phyloP scores from a whole-genome alignment of 2,888 invertebrate genomes.

The Drosophila gaucha region DNA sequence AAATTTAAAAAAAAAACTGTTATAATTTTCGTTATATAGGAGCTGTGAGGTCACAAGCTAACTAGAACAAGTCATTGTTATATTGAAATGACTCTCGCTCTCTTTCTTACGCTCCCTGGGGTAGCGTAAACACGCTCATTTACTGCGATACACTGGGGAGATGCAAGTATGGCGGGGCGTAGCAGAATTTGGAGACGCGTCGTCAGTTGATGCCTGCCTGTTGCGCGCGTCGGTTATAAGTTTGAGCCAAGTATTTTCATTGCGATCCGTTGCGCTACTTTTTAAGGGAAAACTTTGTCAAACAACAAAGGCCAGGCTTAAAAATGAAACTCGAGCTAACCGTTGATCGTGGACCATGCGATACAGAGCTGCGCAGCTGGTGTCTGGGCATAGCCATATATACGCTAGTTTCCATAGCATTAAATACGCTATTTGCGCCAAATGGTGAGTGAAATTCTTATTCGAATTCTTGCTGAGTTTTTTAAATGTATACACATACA shows the following conservation, averaged over 20 bases:
- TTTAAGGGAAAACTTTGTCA: not conserved
- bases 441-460: conserved; percentile 51
- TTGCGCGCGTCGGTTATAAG: conserved; percentile 29
- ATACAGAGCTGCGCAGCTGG: conserved; percentile 63
- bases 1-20: conserved; percentile 11
- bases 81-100: not conserved
- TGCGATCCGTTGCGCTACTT: too few relatives aligned
- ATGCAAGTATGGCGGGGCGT: conserved; percentile 9
- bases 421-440: conserved; percentile 56
- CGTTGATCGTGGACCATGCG: conserved; percentile 71
- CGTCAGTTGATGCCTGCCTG: conserved; percentile 33
- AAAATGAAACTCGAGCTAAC: conserved; percentile 69
- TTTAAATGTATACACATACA: not conserved
- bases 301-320: not conserved
- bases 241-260: not conserved
- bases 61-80: too few relatives aligned
- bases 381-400: conserved; percentile 71
- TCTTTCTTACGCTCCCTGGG: not conserved
- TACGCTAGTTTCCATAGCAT: conserved; percentile 39
- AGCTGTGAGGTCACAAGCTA: not conserved
- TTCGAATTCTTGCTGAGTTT: not conserved
- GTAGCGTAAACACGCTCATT: conserved; percentile 2
- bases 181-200: conserved; percentile 12
- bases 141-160: too few relatives aligned
- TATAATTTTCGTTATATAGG: conserved; percentile 1